A percentile compares a stretch with the other conserved stretches of the same genome.
phyloP scores from a whole-genome alignment of 1,140 invertebrate species.

The Brachionus angularis region DNA sequence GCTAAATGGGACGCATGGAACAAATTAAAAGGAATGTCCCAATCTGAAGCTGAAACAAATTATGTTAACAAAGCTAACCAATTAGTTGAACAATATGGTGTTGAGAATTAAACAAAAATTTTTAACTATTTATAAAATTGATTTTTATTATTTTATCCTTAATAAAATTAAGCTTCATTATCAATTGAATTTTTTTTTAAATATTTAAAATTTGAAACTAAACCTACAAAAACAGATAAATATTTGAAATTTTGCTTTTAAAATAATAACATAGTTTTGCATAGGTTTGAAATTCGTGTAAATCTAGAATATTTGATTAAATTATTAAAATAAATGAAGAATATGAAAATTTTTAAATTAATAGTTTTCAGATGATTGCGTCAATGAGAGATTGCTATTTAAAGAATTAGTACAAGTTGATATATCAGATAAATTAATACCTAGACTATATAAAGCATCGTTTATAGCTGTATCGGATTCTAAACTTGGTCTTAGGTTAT shows the following conservation, averaged over 20 bases:
- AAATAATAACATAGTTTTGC: no score
- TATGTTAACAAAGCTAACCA: constrained; percentile 53
- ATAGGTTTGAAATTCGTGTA: no score
- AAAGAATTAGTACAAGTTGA: background rate
- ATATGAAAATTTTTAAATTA: no score
- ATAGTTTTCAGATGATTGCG: no score
- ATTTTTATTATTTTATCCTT: background rate
- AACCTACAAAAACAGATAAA: background rate
- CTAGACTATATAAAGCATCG: background rate
- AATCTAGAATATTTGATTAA: no score
- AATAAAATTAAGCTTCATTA: background rate
- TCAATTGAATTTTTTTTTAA: background rate
- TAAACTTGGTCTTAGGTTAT: background rate
- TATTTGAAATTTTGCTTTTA: no score
- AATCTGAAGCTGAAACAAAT: constrained; percentile 57
- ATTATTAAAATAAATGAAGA: no score
- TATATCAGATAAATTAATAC: constrained; percentile 5
- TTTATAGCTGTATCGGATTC: background rate
- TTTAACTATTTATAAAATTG: background rate
- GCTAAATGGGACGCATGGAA: constrained; percentile 67
- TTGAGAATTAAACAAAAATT: background rate
- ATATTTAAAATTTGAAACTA: background rate
- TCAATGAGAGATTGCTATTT: no score
- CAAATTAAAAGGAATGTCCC: constrained; percentile 56
- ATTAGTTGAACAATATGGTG: constrained; percentile 48